Conservation (phyloP, 1,140 invertebrate genomes). For the Scaptodrosophila lebanonensis region DNA sequence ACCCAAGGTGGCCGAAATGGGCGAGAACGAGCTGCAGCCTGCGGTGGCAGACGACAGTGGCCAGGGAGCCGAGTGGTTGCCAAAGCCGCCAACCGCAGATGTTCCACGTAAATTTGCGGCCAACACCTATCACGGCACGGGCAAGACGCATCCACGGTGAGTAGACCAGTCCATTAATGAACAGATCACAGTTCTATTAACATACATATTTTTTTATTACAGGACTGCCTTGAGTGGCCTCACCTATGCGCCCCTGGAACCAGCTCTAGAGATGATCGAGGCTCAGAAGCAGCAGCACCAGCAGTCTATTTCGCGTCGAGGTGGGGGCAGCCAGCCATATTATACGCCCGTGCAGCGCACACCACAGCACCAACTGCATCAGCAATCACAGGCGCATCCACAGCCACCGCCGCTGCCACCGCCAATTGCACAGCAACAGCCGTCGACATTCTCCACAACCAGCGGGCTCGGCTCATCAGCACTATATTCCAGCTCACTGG, state of each 20-base stretch:
- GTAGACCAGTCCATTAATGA: too few species aligned
- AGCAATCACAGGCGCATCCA: constrained; percentile 33
- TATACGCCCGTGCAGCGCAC: constrained; percentile 60
- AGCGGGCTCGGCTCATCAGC: constrained; percentile 77
- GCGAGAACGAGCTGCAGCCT: background rate
- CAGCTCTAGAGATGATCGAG: background rate
- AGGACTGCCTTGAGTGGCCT: constrained; percentile 12
- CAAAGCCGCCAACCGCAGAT: constrained; percentile 73
- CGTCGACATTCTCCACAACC: constrained; percentile 76
- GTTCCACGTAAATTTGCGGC: constrained; percentile 83
- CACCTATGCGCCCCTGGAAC: constrained; percentile 27
- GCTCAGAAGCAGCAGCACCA: constrained; percentile 39
- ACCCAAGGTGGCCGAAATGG: constrained; percentile 38
- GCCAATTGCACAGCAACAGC: constrained; percentile 29
- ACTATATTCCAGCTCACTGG: constrained; percentile 49
- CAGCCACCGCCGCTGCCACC: constrained; percentile 32
- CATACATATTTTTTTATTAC: too few species aligned
- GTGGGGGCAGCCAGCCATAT: constrained; percentile 55
- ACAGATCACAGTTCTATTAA: too few species aligned
- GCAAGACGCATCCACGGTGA: constrained; percentile 82
- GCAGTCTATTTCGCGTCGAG: constrained; percentile 36
- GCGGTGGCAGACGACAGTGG: constrained; percentile 3
- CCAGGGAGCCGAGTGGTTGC: constrained; percentile 65
- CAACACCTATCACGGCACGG: constrained; percentile 93
- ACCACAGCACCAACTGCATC: constrained; percentile 58